Percentiles rank a stretch among this genome's conserved stretches.
Conservation (phyloP, 2,113 vertebrate species). For the Cynoglossus semilaevis region DNA sequence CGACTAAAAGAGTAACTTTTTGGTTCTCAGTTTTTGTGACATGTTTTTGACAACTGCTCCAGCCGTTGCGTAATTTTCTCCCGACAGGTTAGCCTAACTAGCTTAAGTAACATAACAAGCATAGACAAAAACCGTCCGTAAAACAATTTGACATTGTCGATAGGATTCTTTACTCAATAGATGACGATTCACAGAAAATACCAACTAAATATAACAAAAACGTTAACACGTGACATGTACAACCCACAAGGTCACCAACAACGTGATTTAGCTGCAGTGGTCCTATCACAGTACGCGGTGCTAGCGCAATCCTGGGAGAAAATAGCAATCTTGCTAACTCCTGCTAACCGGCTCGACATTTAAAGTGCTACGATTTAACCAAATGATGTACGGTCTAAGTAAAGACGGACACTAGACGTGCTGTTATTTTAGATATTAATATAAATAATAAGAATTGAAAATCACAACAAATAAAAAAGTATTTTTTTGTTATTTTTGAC, state of each 20-base stretch:
- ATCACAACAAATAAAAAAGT: accelerated
- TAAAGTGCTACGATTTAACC: background rate
- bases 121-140: too few relatives aligned
- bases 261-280: conserved; percentile 50
- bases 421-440: accelerated
- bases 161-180: too few relatives aligned
- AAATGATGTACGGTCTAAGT: background rate
- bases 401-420: accelerated
- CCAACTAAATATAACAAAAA: background rate
- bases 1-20: too few relatives aligned
- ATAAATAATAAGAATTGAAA: accelerated
- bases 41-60: too few relatives aligned
- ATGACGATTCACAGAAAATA: accelerated
- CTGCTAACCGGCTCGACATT: conserved; percentile 2
- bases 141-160: too few relatives aligned
- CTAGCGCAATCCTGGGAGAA: background rate
- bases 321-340: conserved; percentile 51
- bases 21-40: too few relatives aligned
- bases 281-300: conserved; percentile 8
- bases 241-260: conserved; percentile 67
- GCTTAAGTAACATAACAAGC: too few relatives aligned
- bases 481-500: conserved; percentile 20
- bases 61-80: too few relatives aligned
- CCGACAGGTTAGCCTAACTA: too few relatives aligned
- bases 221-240: background rate